A percentile compares a stretch with the other conserved stretches of the same genome.
Evolutionary conservation across 2,113 vertebrate species (phyloP).

Genomic region (Eurypyga helias): DNA sequence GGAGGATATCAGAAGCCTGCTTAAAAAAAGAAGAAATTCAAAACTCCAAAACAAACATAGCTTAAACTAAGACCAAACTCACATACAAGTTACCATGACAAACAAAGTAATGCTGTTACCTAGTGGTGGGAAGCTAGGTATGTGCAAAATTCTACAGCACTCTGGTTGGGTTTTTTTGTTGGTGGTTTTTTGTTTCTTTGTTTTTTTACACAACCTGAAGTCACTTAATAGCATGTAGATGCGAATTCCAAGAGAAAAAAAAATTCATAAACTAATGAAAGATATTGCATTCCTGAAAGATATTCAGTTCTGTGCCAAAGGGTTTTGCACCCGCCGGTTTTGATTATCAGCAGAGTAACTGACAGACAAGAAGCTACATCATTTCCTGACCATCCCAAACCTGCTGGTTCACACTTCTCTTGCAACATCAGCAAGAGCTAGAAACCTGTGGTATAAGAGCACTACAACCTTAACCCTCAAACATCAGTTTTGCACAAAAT

Average conservation of each 20-base stretch:
- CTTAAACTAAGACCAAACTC: neutral
- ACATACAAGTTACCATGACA: neutral
- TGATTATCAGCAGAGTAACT: neutral
- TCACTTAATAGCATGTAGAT: too few relatives aligned
- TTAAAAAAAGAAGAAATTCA: neutral
- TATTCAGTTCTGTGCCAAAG: neutral
- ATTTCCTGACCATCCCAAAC: neutral
- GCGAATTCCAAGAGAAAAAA: neutral
- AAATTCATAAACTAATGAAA: neutral
- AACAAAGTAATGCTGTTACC: constrained; percentile 44
- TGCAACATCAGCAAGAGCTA: neutral
- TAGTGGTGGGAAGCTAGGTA: neutral
- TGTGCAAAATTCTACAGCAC: neutral
- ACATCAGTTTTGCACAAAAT: neutral
- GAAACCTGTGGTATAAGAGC: neutral
- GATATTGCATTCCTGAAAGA: neutral
- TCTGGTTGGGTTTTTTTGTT: too few relatives aligned
- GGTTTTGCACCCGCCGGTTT: neutral
- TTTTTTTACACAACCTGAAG: neutral
- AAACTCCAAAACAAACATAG: neutral
- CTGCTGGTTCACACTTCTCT: neutral
- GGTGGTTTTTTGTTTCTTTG: too few relatives aligned
- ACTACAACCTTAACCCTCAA: neutral
- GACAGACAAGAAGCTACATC: neutral
- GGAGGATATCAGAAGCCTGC: neutral